These are phyloP conservation scores for Tenodera sinensis DNA, from an alignment of 2,888 invertebrate genomes.

Conservation along the genomic window DNA sequence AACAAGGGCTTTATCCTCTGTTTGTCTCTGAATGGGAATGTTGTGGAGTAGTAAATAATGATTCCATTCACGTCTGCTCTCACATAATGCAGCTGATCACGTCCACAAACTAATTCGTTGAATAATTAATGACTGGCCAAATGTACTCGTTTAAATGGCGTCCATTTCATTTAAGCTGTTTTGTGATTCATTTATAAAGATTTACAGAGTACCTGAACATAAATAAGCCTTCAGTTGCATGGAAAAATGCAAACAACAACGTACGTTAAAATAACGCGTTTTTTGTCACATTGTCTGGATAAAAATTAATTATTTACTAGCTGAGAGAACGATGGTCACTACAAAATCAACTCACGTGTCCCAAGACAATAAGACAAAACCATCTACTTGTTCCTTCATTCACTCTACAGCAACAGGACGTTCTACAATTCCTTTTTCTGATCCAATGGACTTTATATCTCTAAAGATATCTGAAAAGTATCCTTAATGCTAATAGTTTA, in stretches of 20 bases:
- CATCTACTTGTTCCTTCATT: neutral
- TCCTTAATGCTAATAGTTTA: too few relatives aligned
- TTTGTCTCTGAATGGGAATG: neutral
- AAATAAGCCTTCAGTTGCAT: neutral
- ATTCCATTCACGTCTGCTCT: neutral
- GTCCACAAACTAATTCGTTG: neutral
- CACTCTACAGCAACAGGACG: too few relatives aligned
- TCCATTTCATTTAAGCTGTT: neutral
- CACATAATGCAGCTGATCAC: neutral
- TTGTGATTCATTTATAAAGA: neutral
- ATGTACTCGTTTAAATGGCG: neutral
- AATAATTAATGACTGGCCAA: neutral
- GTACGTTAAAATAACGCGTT: neutral
- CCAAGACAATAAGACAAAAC: neutral
- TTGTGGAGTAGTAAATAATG: neutral
- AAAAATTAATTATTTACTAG: neutral
- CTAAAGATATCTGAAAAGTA: too few relatives aligned
- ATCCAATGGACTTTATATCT: too few relatives aligned
- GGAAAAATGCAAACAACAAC: neutral
- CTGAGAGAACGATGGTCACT: neutral
- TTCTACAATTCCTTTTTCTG: too few relatives aligned
- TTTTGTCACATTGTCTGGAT: neutral
- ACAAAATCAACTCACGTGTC: neutral
- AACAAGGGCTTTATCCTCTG: neutral
- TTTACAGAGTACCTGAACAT: neutral